These are phyloP conservation scores for Mastomys coucha DNA, from an alignment of 2,113 vertebrate species.

Conservation along the genomic window DNA sequence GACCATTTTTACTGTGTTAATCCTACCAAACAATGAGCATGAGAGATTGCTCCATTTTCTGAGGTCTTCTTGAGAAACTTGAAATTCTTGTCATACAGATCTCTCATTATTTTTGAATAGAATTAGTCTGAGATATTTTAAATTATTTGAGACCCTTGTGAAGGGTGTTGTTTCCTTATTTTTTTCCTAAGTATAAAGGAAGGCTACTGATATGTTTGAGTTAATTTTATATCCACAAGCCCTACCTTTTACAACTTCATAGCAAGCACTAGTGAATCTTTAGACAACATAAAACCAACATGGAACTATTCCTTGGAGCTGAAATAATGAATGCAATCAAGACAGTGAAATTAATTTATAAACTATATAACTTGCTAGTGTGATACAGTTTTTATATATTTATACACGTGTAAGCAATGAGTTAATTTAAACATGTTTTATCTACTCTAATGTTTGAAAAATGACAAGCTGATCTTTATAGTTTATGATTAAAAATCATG, in stretches of 20 bases:
- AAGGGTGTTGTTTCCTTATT: too few relatives aligned
- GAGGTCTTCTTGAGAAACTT: too few relatives aligned
- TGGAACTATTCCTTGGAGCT: background rate
- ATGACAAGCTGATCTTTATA: background rate
- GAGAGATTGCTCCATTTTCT: too few relatives aligned
- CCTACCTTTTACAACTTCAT: background rate
- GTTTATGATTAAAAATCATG: background rate
- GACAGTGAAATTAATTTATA: slow-evolving; percentile 23
- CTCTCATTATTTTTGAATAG: too few relatives aligned
- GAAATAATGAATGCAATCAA: slow-evolving; percentile 28
- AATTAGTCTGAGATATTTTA: too few relatives aligned
- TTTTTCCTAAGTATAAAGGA: too few relatives aligned
- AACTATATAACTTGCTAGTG: background rate
- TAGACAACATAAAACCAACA: background rate
- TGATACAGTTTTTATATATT: background rate
- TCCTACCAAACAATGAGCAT: too few relatives aligned
- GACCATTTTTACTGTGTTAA: too few relatives aligned
- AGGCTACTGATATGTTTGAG: too few relatives aligned
- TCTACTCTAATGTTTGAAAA: background rate
- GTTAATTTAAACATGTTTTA: background rate
- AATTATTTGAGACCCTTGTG: too few relatives aligned
- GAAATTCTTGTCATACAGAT: too few relatives aligned
- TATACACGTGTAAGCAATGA: background rate
- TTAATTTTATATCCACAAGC: too few relatives aligned
- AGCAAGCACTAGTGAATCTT: background rate